Percentiles rank a stretch among this genome's conserved stretches.
Evolutionary conservation across 2,797 vertebrate genomes (phyloP).

Genomic region (Enteromius unitaeniatus): DNA sequence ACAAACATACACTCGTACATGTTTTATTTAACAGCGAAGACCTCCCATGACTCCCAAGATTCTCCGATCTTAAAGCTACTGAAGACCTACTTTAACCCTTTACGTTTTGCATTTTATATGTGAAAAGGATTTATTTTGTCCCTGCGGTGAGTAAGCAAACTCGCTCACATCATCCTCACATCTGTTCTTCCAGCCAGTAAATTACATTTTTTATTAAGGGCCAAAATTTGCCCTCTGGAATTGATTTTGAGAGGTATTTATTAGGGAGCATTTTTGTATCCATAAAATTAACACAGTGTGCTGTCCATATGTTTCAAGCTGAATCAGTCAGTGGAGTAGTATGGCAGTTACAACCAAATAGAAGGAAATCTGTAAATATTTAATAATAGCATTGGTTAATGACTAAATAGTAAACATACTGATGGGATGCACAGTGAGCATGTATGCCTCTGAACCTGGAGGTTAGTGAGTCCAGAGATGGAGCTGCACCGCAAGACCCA

Average conservation of each 20-base stretch:
- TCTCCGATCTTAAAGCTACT: background rate
- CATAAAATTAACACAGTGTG: background rate
- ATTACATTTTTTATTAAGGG: background rate
- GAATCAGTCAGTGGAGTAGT: background rate
- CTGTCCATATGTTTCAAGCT: background rate
- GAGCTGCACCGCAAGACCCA: background rate
- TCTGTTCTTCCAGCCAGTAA: background rate
- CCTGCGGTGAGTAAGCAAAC: background rate
- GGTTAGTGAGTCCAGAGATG: background rate
- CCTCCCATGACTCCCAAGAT: background rate
- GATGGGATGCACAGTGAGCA: background rate
- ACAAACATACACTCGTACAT: background rate
- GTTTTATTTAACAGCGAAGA: background rate
- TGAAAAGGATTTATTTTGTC: background rate
- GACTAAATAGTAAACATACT: background rate
- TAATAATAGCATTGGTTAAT: background rate
- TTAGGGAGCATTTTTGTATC: background rate
- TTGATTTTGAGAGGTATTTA: slow-evolving; percentile 10
- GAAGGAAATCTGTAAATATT: background rate
- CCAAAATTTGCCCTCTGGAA: background rate
- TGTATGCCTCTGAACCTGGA: background rate
- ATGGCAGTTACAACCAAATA: background rate
- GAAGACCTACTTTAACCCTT: background rate
- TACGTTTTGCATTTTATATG: background rate
- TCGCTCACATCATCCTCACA: background rate